Evolutionary conservation across 2,113 vertebrate genomes (phyloP).

Genomic region (Barbus barbus): DNA sequence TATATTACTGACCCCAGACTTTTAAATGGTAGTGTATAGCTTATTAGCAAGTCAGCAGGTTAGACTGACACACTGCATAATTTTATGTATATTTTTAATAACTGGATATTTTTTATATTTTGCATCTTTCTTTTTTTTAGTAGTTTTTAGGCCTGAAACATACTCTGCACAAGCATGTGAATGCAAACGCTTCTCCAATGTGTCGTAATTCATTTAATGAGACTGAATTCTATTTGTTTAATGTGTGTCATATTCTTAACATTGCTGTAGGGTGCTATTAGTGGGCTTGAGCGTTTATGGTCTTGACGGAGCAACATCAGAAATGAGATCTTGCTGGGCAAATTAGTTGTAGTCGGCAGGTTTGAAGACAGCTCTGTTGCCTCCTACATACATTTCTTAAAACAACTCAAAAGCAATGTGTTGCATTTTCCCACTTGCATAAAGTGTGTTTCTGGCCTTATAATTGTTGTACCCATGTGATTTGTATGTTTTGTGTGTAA

Average conservation of each 20-base stretch:
- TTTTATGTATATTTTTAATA: background rate
- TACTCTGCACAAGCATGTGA: background rate
- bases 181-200: background rate
- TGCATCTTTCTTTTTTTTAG: background rate
- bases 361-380: no score
- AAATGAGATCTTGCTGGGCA: background rate
- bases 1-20: background rate
- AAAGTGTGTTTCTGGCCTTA: background rate
- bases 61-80: background rate
- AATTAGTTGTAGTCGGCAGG: no score
- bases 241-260: background rate
- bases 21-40: background rate
- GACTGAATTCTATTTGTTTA: background rate
- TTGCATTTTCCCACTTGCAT: background rate
- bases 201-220: no score
- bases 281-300: no score
- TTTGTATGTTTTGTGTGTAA: constrained; percentile 2
- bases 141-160: background rate
- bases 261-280: background rate
- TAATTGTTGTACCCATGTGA: background rate
- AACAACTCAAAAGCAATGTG: background rate
- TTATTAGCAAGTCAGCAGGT: background rate
- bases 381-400: background rate
- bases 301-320: background rate
- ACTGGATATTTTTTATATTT: constrained; percentile 31